Conservation (phyloP, 2,797 vertebrate genomes). For the Decapterus maruadsi region DNA sequence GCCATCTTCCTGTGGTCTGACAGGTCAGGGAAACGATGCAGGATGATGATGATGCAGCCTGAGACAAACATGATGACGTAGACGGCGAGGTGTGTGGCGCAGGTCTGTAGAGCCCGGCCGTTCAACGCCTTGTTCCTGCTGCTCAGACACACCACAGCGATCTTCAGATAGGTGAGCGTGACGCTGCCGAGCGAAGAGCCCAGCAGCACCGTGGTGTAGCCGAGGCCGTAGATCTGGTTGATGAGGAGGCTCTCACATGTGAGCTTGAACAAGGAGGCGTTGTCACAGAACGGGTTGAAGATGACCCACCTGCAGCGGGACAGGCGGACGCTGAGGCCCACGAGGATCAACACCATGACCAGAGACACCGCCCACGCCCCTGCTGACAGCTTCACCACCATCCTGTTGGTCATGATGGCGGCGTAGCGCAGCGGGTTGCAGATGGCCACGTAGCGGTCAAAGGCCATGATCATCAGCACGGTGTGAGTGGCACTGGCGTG, state of each 20-base stretch:
- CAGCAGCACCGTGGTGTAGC: too few relatives aligned
- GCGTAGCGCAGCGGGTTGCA: slow-evolving; percentile 85
- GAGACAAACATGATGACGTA: slow-evolving; percentile 61
- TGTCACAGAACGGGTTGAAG: slow-evolving; percentile 86
- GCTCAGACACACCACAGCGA: too few relatives aligned
- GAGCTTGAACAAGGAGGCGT: slow-evolving; percentile 62
- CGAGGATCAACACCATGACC: slow-evolving; percentile 71
- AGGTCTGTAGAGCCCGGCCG: slow-evolving; percentile 77
- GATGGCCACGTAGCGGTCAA: slow-evolving; percentile 88
- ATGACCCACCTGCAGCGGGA: slow-evolving; percentile 78
- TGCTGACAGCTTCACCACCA: slow-evolving; percentile 75
- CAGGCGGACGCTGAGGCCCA: slow-evolving; percentile 80
- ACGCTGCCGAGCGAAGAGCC: too few relatives aligned
- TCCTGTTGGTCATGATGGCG: slow-evolving; percentile 75
- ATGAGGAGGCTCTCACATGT: too few relatives aligned
- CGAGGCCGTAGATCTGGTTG: too few relatives aligned
- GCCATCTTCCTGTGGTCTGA: slow-evolving; percentile 48
- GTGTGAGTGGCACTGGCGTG: slow-evolving; percentile 80
- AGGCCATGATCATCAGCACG: slow-evolving; percentile 88
- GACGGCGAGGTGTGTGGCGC: slow-evolving; percentile 66
- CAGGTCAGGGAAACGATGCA: slow-evolving; percentile 35
- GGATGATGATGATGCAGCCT: neutral
- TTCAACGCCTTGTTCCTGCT: slow-evolving; percentile 39
- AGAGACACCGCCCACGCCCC: slow-evolving; percentile 55
- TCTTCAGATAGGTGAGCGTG: too few relatives aligned